phyloP scores from a whole-genome alignment of 2,113 vertebrate genomes.

The Ochotona princeps region DNA sequence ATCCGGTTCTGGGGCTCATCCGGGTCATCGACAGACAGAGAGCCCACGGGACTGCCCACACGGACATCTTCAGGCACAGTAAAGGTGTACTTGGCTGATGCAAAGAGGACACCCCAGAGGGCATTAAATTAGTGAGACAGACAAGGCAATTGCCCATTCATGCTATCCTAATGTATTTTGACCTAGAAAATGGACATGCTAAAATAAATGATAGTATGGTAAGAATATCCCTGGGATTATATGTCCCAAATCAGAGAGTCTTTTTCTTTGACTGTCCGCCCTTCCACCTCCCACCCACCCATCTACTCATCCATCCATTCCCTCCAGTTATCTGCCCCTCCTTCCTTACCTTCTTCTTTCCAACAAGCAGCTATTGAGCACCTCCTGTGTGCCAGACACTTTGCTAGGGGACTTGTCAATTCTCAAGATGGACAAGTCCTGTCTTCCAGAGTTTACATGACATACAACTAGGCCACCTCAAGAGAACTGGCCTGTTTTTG shows the following conservation, averaged over 20 bases:
- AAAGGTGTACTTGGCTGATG: conserved; percentile 88
- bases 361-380: neutral
- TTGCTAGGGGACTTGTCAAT: neutral
- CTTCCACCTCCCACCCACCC: neutral
- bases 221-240: neutral
- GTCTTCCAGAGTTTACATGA: neutral
- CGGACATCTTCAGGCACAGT: conserved; percentile 90
- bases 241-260: neutral
- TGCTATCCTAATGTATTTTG: neutral
- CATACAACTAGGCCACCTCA: neutral
- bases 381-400: neutral
- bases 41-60: conserved; percentile 87
- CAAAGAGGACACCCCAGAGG: conserved; percentile 13
- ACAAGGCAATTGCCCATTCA: neutral
- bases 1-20: conserved; percentile 94
- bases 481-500: neutral
- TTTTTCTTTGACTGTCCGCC: neutral
- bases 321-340: neutral
- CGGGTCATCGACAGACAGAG: conserved; percentile 89
- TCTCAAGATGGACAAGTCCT: neutral
- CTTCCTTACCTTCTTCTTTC: neutral
- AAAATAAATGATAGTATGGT: neutral
- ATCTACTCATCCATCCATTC: neutral
- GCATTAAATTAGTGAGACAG: conserved; percentile 58
- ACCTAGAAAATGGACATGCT: neutral